Conservation (phyloP, 2,113 vertebrate genomes). For the Neotragus moschatus region DNA sequence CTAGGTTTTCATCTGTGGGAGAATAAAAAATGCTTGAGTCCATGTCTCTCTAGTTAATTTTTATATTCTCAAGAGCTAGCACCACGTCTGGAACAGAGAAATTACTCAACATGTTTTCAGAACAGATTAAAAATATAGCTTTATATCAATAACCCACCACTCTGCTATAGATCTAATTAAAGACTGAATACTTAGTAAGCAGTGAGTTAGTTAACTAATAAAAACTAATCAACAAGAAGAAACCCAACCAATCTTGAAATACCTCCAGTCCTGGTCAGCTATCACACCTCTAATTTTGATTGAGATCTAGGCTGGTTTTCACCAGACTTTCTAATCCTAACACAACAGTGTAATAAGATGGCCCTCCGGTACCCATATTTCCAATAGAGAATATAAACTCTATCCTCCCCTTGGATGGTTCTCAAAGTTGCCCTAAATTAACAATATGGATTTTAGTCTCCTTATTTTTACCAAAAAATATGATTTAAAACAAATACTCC, state of each 20-base stretch:
- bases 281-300: background rate
- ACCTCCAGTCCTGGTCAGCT: background rate
- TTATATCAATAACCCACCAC: background rate
- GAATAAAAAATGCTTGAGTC: background rate
- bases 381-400: background rate
- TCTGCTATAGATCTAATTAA: conserved; percentile 30
- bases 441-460: background rate
- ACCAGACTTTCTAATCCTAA: conserved; percentile 17
- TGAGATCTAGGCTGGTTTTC: background rate
- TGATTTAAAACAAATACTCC: background rate
- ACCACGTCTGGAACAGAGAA: background rate
- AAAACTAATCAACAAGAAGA: conserved; percentile 16
- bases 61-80: background rate
- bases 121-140: background rate
- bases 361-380: background rate
- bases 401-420: background rate
- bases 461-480: background rate
- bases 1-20: background rate
- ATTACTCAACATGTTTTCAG: background rate
- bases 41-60: background rate
- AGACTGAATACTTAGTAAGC: conserved; percentile 16
- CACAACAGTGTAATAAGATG: background rate
- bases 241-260: background rate
- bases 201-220: background rate
- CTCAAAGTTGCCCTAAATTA: background rate